phyloP scores from a whole-genome alignment of 2,888 invertebrate genomes.

The Anticlea derivata region DNA sequence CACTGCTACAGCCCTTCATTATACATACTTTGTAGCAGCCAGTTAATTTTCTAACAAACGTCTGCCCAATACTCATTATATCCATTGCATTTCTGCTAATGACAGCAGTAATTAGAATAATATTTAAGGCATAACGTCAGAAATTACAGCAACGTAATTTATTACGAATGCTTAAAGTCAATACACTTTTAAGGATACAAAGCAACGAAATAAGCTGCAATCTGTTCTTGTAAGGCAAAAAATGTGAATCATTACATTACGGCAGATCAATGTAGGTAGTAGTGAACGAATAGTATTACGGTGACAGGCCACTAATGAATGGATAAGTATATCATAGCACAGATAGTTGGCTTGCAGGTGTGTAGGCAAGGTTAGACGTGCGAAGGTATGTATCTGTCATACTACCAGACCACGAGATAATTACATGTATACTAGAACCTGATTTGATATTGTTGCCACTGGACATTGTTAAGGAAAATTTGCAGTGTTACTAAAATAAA shows the following conservation, averaged over 20 bases:
- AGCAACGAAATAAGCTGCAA: conserved; percentile 39
- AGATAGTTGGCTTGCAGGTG: conserved; percentile 55
- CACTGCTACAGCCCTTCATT: conserved; percentile 59
- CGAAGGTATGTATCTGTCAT: conserved; percentile 45
- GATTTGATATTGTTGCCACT: conserved; percentile 27
- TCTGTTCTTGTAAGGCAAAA: conserved; percentile 40
- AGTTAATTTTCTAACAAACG: conserved; percentile 29
- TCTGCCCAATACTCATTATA: conserved; percentile 11
- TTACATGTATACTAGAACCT: conserved; percentile 53
- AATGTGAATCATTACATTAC: conserved; percentile 49
- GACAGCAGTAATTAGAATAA: conserved; percentile 24
- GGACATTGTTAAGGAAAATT: conserved; percentile 34
- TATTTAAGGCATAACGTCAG: conserved; percentile 19
- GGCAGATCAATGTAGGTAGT: conserved; percentile 45
- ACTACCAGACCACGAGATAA: conserved; percentile 56
- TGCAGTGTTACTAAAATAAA: conserved; percentile 33
- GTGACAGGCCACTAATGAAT: conserved; percentile 52
- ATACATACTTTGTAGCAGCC: conserved; percentile 40
- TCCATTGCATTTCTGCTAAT: conserved; percentile 23
- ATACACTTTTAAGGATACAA: conserved; percentile 40
- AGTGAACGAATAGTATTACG: conserved; percentile 49
- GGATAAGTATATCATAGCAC: conserved; percentile 40
- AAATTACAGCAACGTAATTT: conserved; percentile 27
- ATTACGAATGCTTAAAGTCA: conserved; percentile 26
- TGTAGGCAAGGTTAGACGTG: conserved; percentile 65